Evolutionary conservation across 2,797 vertebrate species (phyloP).

Genomic region (Lagorchestes hirsutus): DNA sequence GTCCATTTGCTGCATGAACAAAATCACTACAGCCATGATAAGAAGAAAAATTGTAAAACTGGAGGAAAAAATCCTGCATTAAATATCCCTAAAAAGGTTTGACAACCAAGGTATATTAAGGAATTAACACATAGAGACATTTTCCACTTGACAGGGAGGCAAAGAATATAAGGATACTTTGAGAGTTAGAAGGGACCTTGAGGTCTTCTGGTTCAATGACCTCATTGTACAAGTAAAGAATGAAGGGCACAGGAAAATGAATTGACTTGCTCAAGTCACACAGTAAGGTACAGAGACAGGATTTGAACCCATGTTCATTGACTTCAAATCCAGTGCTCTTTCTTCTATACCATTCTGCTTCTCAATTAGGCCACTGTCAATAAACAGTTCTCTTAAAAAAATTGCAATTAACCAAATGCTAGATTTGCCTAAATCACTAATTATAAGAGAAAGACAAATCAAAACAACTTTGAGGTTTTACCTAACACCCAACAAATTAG

Average conservation of each 20-base stretch:
- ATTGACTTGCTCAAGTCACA: not conserved
- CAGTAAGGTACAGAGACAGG: not conserved
- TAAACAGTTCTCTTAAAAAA: not conserved
- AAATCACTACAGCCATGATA: not conserved
- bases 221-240: not conserved
- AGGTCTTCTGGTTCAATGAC: not conserved
- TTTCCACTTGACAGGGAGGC: not conserved
- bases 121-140: not conserved
- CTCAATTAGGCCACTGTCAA: not conserved
- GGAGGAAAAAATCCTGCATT: not conserved
- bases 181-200: not conserved
- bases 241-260: not conserved
- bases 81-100: not conserved
- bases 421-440: not conserved
- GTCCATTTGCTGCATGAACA: not conserved
- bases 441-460: not conserved
- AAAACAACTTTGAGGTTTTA: not conserved
- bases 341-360: not conserved
- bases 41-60: not conserved
- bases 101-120: not conserved
- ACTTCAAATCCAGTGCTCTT: not conserved
- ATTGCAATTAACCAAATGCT: not conserved
- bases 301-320: not conserved
- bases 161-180: not conserved
- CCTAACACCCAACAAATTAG: not conserved